Percentiles rank a stretch among this genome's conserved stretches.
Evolutionary conservation across 1,140 invertebrate genomes (phyloP).

Genomic region (Schlechtendalia chinensis): DNA sequence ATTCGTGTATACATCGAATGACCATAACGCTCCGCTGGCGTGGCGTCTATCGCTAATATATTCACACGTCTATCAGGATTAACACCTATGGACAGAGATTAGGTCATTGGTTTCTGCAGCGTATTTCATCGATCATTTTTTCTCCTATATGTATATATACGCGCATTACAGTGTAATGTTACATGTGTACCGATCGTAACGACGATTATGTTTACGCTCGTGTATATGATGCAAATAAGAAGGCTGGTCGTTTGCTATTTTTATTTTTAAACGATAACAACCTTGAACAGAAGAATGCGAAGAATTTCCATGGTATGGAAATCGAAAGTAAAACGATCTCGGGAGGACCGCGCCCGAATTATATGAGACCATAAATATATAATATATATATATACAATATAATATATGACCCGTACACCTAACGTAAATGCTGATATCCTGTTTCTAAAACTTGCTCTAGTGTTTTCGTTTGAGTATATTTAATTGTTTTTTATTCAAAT

Average conservation of each 20-base stretch:
- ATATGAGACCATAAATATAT: neutral
- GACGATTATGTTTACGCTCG: neutral
- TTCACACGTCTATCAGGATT: no score
- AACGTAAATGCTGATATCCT: neutral
- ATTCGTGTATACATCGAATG: neutral
- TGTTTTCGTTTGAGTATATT: no score
- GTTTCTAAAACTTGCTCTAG: neutral
- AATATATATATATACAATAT: neutral
- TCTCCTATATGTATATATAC: neutral
- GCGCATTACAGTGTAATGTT: no score
- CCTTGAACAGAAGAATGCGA: conserved; percentile 46
- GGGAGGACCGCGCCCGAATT: conserved; percentile 2
- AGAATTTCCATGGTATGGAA: conserved; percentile 28
- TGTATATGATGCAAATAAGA: conserved; percentile 10
- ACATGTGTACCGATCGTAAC: neutral
- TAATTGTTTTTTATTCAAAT: conserved; percentile 26
- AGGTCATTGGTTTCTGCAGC: neutral
- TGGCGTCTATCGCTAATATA: no score
- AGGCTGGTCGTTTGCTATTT: conserved; percentile 11
- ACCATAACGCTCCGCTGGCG: no score
- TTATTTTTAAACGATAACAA: conserved; percentile 36
- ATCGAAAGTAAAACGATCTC: conserved; percentile 35
- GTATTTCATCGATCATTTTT: neutral
- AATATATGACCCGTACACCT: neutral
- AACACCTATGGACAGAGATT: no score